phyloP scores from a whole-genome alignment of 2,797 vertebrate genomes.

The Tauraco hartlaubi region DNA sequence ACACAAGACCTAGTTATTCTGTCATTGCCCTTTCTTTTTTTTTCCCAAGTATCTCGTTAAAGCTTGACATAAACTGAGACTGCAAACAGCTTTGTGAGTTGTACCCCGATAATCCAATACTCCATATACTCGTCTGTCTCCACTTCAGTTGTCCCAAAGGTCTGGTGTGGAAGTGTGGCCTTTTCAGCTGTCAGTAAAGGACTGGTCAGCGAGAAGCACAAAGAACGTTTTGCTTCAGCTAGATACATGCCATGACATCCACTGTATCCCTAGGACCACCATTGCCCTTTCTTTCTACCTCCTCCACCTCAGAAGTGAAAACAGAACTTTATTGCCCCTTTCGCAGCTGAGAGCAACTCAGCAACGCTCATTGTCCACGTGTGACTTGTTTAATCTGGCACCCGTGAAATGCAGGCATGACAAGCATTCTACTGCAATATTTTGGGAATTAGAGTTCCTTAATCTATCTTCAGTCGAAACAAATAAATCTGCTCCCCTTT shows the following conservation, averaged over 20 bases:
- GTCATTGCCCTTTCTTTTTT: neutral
- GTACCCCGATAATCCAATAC: neutral
- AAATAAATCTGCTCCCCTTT: conserved; percentile 3
- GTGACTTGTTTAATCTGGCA: conserved; percentile 48
- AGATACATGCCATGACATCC: neutral
- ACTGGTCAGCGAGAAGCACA: neutral
- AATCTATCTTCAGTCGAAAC: conserved; percentile 46
- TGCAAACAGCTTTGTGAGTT: neutral
- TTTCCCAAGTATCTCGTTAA: neutral
- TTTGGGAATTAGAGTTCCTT: conserved; percentile 26
- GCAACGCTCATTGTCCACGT: neutral
- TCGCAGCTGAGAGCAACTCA: neutral
- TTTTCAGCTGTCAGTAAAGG: neutral
- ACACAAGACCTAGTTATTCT: neutral
- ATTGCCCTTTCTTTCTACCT: neutral
- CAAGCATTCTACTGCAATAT: conserved; percentile 45
- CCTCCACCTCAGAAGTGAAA: neutral
- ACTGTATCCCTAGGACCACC: neutral
- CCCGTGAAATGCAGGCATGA: neutral
- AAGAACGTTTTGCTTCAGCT: neutral
- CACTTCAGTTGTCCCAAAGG: neutral
- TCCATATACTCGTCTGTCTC: neutral
- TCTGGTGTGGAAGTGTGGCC: neutral
- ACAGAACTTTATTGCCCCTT: neutral
- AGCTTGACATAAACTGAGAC: neutral